Base-by-base conservation (phyloP, 2,113 vertebrate species). In the Tretioscincus oriximinensis region DNA sequence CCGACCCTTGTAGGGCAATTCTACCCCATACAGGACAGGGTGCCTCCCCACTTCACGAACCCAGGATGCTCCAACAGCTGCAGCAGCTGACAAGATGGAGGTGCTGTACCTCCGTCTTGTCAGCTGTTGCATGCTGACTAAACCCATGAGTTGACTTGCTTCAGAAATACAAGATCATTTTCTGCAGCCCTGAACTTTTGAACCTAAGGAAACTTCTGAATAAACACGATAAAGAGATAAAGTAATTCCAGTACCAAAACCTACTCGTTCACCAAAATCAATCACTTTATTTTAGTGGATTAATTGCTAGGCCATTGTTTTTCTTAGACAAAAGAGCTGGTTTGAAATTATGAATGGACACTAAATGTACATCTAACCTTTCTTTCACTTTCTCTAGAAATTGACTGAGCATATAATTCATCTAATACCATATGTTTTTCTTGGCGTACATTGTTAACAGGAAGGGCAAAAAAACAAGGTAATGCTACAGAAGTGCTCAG, bases 131-230 rank as follows among this genome's bases (percentile, higher is more conserved):
- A 0, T 87, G 81, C 45, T 92, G 92, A 91, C 91, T 93, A 89
- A 92, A 94, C 94, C 58, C 85, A 91, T 81, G 80, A 61, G 74
- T 85, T 88, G 65, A 64, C 83, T 91, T 81, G 80, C 85, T 88
- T 89, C 89, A 83, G 78, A 87, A 77, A 35, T 86, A 86, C 66
- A n/a, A 80, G 77, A 64, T 73, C 81, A 18, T 90, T 93, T 90
- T 86, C 84, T 86, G 86, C 90, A 90, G 60, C 86, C 89, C 22
- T 93, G 93, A 94, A 95, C 94, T 95, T 94, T 92, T 95, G 94
- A 96, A 95, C 94, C 91, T 85, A 64, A 67, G 84, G 80, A 88
- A 93, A 91, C 78, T 91, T 89, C 89, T 90, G 88, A 90, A 89
- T 91, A 91, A 90, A 86, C 87, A 21, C 26, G 70, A 84, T 90